Evolutionary conservation across 1,140 invertebrate genomes (phyloP).

Genomic region (Eufriesea mexicana): DNA sequence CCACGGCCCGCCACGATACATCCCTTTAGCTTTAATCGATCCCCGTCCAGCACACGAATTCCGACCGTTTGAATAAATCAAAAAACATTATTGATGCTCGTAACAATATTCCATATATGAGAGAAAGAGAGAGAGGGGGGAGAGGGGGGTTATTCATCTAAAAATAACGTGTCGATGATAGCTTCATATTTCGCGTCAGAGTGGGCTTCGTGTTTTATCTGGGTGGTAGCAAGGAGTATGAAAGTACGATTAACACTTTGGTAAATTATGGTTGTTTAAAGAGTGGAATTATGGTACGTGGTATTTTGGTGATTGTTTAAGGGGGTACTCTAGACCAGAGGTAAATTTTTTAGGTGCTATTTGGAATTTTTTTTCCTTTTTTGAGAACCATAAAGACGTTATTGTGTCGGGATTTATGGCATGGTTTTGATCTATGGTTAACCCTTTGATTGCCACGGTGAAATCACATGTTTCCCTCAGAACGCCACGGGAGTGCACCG

Average conservation of each 20-base stretch:
- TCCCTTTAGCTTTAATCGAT: conserved; percentile 52
- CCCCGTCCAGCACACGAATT: conserved; percentile 19
- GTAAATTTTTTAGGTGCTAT: too few species aligned
- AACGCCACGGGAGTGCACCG: too few species aligned
- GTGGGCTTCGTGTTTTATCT: not conserved
- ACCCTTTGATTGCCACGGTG: too few species aligned
- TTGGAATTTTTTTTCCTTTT: too few species aligned
- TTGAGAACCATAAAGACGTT: too few species aligned
- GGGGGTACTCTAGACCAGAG: too few species aligned
- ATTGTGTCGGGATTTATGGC: too few species aligned
- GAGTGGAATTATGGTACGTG: not conserved
- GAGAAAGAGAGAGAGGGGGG: too few species aligned
- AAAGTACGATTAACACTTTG: not conserved
- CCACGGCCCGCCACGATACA: conserved; percentile 52
- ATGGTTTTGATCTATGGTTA: too few species aligned
- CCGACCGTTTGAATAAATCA: conserved; percentile 56
- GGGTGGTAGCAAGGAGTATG: not conserved
- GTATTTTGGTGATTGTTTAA: not conserved
- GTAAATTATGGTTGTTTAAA: not conserved
- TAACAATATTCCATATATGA: not conserved
- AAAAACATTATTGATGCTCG: conserved; percentile 42
- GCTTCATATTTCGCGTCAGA: not conserved
- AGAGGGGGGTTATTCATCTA: not conserved
- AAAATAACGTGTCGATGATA: conserved; percentile 10
- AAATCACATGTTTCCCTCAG: too few species aligned